Base-by-base conservation (phyloP, 2,888 invertebrate genomes). In the Drosophila kokeensis region DNA sequence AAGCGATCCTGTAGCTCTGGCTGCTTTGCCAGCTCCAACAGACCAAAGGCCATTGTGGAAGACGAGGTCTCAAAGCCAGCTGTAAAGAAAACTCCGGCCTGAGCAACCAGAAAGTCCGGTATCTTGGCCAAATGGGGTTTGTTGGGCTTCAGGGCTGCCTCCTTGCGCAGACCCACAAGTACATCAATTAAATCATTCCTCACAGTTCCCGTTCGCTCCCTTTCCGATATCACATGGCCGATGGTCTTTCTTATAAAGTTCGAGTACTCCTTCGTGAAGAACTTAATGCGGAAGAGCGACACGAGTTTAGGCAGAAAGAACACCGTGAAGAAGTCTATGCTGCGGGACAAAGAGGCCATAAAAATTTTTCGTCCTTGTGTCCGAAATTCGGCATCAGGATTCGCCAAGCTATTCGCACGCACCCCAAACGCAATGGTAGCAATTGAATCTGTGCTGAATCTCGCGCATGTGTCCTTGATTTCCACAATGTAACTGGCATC, bases 151-250 rank as follows among this genome's bases (percentile, higher is more conserved):
- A 59, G 38, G 10, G 73, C 76, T 0, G 82, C 81, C 54, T 91
- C 90, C 58, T 92, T 89, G 32, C 92, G 93, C 7, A 94, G 68
- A 2, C 92, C 91, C 38, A 94, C 87, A 15, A 95, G 80, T 5
- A 94, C 79, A 76, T 94, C 94, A 48, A 95, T 93, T 1, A 95
- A 91, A 82, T 95, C 94, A 58, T 93, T 93, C 13, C 94, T 91
- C 11, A 88, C 88, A 0, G 76, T 59, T 6, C 93, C 93, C 7
- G 90, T 91, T 15, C 91, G 82, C 61, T 93, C 92, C 2, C 95
- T 90, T 13, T 93, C 90, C 0, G 83, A 60, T 53, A 94, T 93
- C 0, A 93, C 93, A 2, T 93, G 89, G 68, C 88, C 90, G 5
- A 94, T 93, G 0, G 91, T 88, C 0, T 70, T 71, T 1, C 93